Evolutionary conservation across 2,888 invertebrate species (phyloP).

Genomic region (Acronicta alni): DNA sequence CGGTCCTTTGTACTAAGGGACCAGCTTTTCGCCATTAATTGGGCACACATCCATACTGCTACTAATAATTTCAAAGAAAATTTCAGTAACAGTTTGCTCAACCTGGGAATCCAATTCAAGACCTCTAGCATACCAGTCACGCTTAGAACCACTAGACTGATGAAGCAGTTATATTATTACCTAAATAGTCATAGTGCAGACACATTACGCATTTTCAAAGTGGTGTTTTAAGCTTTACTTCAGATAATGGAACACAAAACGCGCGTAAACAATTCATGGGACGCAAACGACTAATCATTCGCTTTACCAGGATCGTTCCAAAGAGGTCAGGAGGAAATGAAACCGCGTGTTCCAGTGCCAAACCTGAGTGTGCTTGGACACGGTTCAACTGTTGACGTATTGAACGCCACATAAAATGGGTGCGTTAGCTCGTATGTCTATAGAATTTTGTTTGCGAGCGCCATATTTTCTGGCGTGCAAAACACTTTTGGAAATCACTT

Average conservation of each 20-base stretch:
- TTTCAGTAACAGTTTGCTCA: too few species aligned
- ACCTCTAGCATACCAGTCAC: too few species aligned
- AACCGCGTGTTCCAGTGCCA: slow-evolving; percentile 60
- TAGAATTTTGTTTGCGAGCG: slow-evolving; percentile 4
- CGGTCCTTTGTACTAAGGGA: too few species aligned
- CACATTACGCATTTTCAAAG: too few species aligned
- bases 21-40: too few species aligned
- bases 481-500: slow-evolving; percentile 24
- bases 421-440: slow-evolving; percentile 16
- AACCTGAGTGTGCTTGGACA: slow-evolving; percentile 64
- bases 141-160: too few species aligned
- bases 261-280: slow-evolving; percentile 37
- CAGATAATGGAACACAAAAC: slow-evolving; percentile 34
- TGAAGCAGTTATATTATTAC: too few species aligned
- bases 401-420: slow-evolving; percentile 40
- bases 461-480: slow-evolving; percentile 8
- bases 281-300: slow-evolving; percentile 42
- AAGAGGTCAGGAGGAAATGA: slow-evolving; percentile 62
- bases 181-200: too few species aligned
- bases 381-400: slow-evolving; percentile 63
- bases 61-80: too few species aligned
- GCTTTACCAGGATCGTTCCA: slow-evolving; percentile 42
- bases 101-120: too few species aligned
- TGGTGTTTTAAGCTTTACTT: slow-evolving; percentile 5
- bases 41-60: too few species aligned